Base-by-base conservation (phyloP, 2,888 invertebrate species). In the Panopea generosa region DNA sequence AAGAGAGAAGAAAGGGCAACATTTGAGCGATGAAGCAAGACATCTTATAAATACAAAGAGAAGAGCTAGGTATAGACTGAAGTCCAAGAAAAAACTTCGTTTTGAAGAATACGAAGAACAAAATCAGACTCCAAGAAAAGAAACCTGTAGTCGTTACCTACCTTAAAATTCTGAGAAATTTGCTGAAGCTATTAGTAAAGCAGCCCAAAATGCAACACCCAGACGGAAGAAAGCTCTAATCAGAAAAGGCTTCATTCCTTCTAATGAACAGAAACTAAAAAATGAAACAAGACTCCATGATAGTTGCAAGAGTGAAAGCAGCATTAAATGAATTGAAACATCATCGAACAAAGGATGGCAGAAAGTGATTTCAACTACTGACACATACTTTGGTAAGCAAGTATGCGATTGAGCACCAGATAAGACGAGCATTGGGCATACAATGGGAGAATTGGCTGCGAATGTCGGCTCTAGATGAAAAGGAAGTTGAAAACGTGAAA, bases 391-490 rank as follows among this genome's bases (percentile, higher is more conserved):
- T 66, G 2, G 66, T 56, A 22, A 56, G 66, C 14, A 55, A 47
- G 22, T 66, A 56, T 66, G 57, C 49, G 7, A 47, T 57, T 2
- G 56, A 66, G 24, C 43, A 56, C n/a, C 14, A 18, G 2, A 6
- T 66, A 16, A 26, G 66, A 6, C 55, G 29, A 27, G 66, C 50
- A 1, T 47, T 66, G 18, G 66, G 53, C 20, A 56, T 66, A 2
- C 56, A 66, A 24, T 66, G 45, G 55, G 66, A 66, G 27, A 22
- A 66, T 47, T 66, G 66, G 55, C 4, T 29, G 52, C 62, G 62
- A 33, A 52, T 62, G 50, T 62, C 62, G 27, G 62, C 50, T 7
- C 20, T 62, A 14, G 52, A 62, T 33, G 22, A 50, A 27, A 52
- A 62, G 29, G 43, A 38, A 20, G n/a, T 3, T n/a, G 66, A 66